These are phyloP conservation scores for Drosophila littoralis DNA, from an alignment of 1,140 invertebrate species.

Conservation along the genomic window DNA sequence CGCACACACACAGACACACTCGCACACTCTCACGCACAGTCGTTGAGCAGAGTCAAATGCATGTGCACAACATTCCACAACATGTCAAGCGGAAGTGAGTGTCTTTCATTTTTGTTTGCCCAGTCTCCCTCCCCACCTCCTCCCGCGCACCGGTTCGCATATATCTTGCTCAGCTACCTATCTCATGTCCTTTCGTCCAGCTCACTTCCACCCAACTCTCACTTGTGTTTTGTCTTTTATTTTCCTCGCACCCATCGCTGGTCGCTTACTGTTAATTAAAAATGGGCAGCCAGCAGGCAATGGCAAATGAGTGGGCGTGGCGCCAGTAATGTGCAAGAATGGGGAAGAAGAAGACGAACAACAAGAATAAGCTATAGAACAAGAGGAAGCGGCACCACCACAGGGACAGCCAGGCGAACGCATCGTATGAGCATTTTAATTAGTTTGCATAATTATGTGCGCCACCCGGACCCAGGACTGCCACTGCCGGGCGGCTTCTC, in stretches of 20 bases:
- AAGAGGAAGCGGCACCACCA: constrained; percentile 28
- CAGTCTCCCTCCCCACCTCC: constrained; percentile 33
- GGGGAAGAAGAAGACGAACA: constrained; percentile 2
- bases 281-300: constrained; percentile 64
- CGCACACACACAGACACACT: constrained; percentile 22
- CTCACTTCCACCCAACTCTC: background rate
- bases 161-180: constrained; percentile 2
- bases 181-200: background rate
- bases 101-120: constrained; percentile 81
- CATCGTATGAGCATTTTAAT: constrained; percentile 82
- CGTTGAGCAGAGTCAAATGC: constrained; percentile 73
- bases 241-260: constrained; percentile 46
- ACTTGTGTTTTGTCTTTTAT: constrained; percentile 25
- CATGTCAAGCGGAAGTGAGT: constrained; percentile 82
- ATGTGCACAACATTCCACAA: constrained; percentile 72
- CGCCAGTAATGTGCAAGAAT: background rate
- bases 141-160: background rate
- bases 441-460: constrained; percentile 82
- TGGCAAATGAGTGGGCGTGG: constrained; percentile 23
- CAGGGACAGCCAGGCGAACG: constrained; percentile 44
- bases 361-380: background rate
- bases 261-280: constrained; percentile 82
- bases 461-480: constrained; percentile 31
- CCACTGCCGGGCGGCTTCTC: constrained; percentile 16
- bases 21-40: constrained; percentile 5